Evolutionary conservation across 2,113 vertebrate species (phyloP).

Genomic region (Chroicocephalus ridibundus): DNA sequence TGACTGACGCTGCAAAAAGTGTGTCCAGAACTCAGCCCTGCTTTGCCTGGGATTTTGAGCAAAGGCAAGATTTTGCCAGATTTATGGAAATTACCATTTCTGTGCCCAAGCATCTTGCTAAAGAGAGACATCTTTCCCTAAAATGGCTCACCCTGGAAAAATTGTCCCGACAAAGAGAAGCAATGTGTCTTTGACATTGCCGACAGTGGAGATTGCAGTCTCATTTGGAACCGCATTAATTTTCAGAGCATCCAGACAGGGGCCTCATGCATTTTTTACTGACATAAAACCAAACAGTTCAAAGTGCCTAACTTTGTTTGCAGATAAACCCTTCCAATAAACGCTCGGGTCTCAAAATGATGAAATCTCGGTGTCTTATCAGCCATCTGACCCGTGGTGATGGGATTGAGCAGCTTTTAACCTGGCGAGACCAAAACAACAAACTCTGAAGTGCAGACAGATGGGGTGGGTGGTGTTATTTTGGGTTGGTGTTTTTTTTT

Average conservation of each 20-base stretch:
- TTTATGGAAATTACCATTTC: neutral
- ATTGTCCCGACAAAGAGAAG: neutral
- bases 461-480: neutral
- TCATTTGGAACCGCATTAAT: accelerated
- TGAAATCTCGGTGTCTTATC: constrained; percentile 22
- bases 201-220: accelerated
- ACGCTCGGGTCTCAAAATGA: neutral
- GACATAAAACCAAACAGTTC: neutral
- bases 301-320: neutral
- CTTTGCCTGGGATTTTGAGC: accelerated
- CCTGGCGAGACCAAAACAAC: neutral
- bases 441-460: neutral
- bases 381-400: neutral
- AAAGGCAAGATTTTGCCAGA: neutral
- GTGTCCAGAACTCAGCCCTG: accelerated
- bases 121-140: neutral
- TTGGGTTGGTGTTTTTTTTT: neutral
- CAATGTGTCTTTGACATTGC: neutral
- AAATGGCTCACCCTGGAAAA: neutral
- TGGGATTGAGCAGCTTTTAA: neutral
- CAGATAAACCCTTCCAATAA: neutral
- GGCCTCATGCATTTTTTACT: neutral
- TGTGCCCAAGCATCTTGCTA: neutral
- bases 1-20: accelerated
- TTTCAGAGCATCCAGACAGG: neutral